Base-by-base conservation (phyloP, 1,140 invertebrate genomes). In the Papilio aristodemus region DNA sequence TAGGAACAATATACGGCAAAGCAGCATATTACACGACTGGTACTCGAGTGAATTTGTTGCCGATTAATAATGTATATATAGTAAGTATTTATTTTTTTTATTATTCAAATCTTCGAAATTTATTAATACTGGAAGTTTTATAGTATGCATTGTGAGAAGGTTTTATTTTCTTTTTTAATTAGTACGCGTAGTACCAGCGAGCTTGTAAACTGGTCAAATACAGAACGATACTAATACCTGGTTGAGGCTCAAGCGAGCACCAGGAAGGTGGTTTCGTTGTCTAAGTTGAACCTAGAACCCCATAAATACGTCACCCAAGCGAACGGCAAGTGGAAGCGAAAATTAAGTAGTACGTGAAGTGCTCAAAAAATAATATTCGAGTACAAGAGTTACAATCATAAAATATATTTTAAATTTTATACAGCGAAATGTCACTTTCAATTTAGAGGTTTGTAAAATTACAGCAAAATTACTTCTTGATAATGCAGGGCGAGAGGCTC, bases 201-300 rank as follows among this genome's bases (percentile, higher is more conserved):
- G 69, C 69, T 22, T 19, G 60, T 11, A 41, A 39, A 10, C 50
- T 71, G 57, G 10, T 13, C 58, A 22, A 50, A 46, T 63, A 70
- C 4, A 57, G 41, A 73, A 70, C 36, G 22, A 36, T 19, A 69
- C 41, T 66, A 54, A 32, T 78, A 78, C 73, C 76, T 76, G 72
- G 36, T 10, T 11, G 38, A 76, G 64, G 38, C 72, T 64, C 37
- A 17, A 27, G 62, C 71, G 74, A 67, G 71, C 75, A 58, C 75
- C 69, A 69, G 73, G 62, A 17, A 79, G 62, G 69, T 70, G 46
- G 32, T 54, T 32, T 41, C 77, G 72, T 67, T 76, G 67, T 70
- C 77, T 79, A 73, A 79, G 71, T 41, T 57, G 68, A 14, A 76
- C 71, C 75, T 79, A 79, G 54, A 77, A 77, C 68, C 69, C 69